Evolutionary conservation across 2,113 vertebrate species (phyloP), one percentile per base, ranked within the genome.

Genomic region (Labrus mixtus): DNA sequence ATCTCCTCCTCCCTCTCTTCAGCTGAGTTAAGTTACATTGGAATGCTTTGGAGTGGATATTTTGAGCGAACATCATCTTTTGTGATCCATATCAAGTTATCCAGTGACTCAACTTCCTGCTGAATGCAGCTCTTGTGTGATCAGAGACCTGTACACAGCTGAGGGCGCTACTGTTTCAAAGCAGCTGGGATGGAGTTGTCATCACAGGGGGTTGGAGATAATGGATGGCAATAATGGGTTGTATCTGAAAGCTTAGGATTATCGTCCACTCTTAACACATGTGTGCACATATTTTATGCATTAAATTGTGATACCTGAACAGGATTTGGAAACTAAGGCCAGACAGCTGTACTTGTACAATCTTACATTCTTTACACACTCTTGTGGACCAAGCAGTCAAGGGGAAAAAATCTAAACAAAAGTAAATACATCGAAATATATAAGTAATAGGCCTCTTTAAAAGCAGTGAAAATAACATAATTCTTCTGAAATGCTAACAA

Each of bases 111-210:
- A 19, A 41, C 83, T 84, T 87, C 62, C 72, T 8, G 55, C 67
- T 88, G 90, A 91, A 89, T 87, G 55, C 63, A 63, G 75, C 63
- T 90, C 89, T 87, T 92, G 87, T 86, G 75, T 89, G 91, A 93
- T 90, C 80, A 75, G 85, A 81, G 87, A 82, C 76, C 36, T n/a
- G 45, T 20, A 75, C 82, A 78, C 87, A 89, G 87, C 84, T 87
- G 84, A 89, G 81, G 48, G 68, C 43, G 77, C 86, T 92, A 74
- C 77, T 74, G 87, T 93, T 93, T 92, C 89, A 94, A 89, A 90
- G 90, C 79, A 78, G 71, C 84, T 87, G 87, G 89, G 93, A 91
- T 74, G 57, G 25, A 84, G 65, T 87, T 92, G 89, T 93, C 90
- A 89, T 78, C 89, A 67, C 50, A 33, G 45, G 51, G 68, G 73